Evolutionary conservation across 2,888 invertebrate species (phyloP).

Genomic region (Nipponacmea schrenckii): DNA sequence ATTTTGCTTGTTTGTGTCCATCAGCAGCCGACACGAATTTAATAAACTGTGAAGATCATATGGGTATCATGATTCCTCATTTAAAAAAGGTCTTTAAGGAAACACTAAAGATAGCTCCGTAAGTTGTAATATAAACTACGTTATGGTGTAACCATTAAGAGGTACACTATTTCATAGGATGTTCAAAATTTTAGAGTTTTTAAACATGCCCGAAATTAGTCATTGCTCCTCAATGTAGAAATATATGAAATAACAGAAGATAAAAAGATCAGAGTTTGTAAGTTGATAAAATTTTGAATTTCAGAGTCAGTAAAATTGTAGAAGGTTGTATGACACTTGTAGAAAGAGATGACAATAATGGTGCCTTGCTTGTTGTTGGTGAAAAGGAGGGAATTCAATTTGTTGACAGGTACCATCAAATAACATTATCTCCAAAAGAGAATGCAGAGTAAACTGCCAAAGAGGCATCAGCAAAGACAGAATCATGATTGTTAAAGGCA

Average conservation of each 20-base stretch:
- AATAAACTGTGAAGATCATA: neutral
- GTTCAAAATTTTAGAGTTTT: too few species aligned
- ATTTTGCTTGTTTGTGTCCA: neutral
- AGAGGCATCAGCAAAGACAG: too few species aligned
- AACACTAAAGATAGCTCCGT: neutral
- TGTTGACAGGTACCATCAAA: neutral
- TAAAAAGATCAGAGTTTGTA: too few species aligned
- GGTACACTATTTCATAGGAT: too few species aligned
- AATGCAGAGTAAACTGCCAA: neutral
- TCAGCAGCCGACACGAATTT: neutral
- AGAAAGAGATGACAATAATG: conserved; percentile 14
- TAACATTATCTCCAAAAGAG: neutral
- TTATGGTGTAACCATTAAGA: too few species aligned
- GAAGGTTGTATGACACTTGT: conserved; percentile 12
- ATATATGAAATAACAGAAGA: too few species aligned
- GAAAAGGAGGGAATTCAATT: conserved; percentile 12
- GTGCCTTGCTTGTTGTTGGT: conserved; percentile 8
- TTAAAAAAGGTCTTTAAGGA: neutral
- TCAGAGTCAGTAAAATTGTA: conserved; percentile 10
- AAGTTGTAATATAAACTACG: neutral
- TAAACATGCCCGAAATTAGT: too few species aligned
- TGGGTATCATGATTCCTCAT: neutral
- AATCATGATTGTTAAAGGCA: too few species aligned
- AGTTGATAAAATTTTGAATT: neutral
- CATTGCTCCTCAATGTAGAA: too few species aligned